Evolutionary conservation across 2,888 invertebrate species (phyloP).

Genomic region (Chrysolina americana): DNA sequence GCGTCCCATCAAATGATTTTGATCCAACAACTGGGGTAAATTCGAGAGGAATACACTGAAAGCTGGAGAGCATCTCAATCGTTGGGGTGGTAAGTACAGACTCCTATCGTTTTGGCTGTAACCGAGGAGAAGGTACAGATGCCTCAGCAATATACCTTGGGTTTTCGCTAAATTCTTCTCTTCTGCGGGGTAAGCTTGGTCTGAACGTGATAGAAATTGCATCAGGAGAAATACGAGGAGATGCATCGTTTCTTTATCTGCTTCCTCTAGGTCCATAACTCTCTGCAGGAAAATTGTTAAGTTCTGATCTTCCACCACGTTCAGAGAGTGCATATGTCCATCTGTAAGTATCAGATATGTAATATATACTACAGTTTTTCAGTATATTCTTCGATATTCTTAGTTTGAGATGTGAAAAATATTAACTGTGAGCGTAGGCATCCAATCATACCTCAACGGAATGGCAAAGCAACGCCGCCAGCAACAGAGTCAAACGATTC

Average conservation of each 20-base stretch:
- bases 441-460: too few species aligned
- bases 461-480: too few species aligned
- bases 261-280: constrained; percentile 93
- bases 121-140: constrained; percentile 92
- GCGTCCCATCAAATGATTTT: constrained; percentile 95
- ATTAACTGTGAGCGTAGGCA: too few species aligned
- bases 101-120: constrained; percentile 93
- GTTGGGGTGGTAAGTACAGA: constrained; percentile 91
- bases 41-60: constrained; percentile 97
- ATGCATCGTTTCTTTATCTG: constrained; percentile 96
- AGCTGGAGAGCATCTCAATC: constrained; percentile 90
- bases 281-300: constrained; percentile 85
- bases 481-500: too few species aligned
- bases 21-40: constrained; percentile 93
- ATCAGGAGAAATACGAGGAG: constrained; percentile 94
- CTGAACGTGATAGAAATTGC: constrained; percentile 91
- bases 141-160: constrained; percentile 90
- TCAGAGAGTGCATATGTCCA: constrained; percentile 88
- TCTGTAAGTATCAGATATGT: constrained; percentile 71
- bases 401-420: too few species aligned
- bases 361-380: neutral
- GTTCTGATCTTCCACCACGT: constrained; percentile 85
- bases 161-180: constrained; percentile 85
- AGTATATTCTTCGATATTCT: too few species aligned
- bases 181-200: constrained; percentile 88